Evolutionary conservation across 2,888 invertebrate genomes (phyloP), one percentile per base, ranked within the genome.

Genomic region (Galerucella pusilla): DNA sequence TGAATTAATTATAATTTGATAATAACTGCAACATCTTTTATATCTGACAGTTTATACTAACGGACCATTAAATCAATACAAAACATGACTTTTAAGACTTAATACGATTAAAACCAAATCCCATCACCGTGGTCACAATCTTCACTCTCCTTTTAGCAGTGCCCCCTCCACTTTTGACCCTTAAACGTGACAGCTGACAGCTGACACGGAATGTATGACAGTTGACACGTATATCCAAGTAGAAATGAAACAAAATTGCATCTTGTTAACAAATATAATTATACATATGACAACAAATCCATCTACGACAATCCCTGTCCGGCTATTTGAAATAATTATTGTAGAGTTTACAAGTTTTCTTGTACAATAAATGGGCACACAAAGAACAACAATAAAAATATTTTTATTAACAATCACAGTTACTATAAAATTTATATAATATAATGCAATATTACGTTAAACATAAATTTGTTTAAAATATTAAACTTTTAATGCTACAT

Each of bases 211-310:
- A 5, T 6, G 6, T 35, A 6, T 35, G 35, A 35, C 35, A 35
- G 35, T 35, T 35, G 35, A 6, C 35, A 35, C 5, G 5, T 5
- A 35, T 42, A 42, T 42, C 7, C 10, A 57, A 4, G 7, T 20
- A 20, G 3, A 57, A 57, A 57, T 57, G 9, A 57, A 6, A 57
- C 57, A 57, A 57, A 57, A 16, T 57, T 57, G 0, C 16, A 57
- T 57, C 57, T 57, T 57, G 57, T 57, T 57, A 57, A 57, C 57
- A 57, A 57, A 57, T 57, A 57, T 57, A 57, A 57, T 57, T 57
- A 57, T 57, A 57, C 57, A 57, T 57, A 57, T 57, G 57, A 57
- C 57, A 57, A 57, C 57, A 57, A 57, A 57, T 57, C 20, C 57
- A 57, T 20, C 57, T 57, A 57, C 57, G 57, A 57, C 57, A 57